Percentiles rank a stretch among this genome's conserved stretches.
Evolutionary conservation across 2,888 invertebrate species (phyloP).

Genomic region (Noctua janthina): DNA sequence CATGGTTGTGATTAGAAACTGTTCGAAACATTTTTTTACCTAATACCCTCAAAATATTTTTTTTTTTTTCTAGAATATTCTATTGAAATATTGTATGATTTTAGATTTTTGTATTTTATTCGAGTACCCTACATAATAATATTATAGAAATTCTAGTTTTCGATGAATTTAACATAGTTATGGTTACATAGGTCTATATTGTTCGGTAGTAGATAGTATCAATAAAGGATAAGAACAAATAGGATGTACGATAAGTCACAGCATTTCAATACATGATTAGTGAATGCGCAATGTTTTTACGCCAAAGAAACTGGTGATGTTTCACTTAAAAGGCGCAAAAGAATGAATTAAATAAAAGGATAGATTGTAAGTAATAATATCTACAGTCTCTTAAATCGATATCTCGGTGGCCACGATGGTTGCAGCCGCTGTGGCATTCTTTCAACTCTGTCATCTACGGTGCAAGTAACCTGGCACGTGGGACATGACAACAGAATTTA

Average conservation of each 20-base stretch:
- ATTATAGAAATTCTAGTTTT: not conserved
- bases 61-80: constrained; percentile 29
- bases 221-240: not conserved
- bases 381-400: not conserved
- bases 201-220: not conserved
- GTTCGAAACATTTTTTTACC: not conserved
- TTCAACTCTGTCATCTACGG: not conserved
- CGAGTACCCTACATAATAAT: not conserved
- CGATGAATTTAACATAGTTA: not conserved
- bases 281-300: not conserved
- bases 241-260: not conserved
- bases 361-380: not conserved
- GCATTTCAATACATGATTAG: not conserved
- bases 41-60: constrained; percentile 29
- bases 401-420: not conserved
- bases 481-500: not conserved
- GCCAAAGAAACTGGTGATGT: not conserved
- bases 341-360: not conserved
- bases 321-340: not conserved
- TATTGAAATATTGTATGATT: not conserved
- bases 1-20: constrained; percentile 22
- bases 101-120: not conserved
- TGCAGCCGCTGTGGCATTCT: not conserved
- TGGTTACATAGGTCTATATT: not conserved
- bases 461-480: not conserved